These are phyloP conservation scores for Aphaenogaster ashmeadi DNA, from an alignment of 1,140 invertebrate species.

Conservation along the genomic window DNA sequence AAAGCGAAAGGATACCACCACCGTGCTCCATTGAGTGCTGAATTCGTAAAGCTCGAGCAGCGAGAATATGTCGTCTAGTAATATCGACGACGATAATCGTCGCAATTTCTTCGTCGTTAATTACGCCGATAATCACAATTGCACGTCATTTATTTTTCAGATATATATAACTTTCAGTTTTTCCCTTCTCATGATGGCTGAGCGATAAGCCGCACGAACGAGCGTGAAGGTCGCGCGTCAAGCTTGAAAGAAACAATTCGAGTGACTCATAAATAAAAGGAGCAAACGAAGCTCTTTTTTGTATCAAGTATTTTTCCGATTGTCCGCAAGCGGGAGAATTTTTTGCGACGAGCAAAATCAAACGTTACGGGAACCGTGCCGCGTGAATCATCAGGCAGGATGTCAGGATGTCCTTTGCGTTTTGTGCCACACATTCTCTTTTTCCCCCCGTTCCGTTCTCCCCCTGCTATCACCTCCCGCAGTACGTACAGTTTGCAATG, in stretches of 20 bases:
- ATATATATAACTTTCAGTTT: conserved; percentile 20
- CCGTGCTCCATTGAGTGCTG: neutral
- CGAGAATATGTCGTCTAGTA: neutral
- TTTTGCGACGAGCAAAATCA: neutral
- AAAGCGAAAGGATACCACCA: conserved; percentile 43
- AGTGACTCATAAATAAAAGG: conserved; percentile 9
- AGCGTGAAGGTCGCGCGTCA: neutral
- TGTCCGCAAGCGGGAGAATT: neutral
- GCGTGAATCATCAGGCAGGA: conserved; percentile 56
- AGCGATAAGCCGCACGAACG: neutral
- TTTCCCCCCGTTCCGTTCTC: neutral
- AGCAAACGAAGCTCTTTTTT: neutral
- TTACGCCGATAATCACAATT: conserved; percentile 31
- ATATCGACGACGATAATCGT: neutral
- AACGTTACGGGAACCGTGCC: conserved; percentile 19
- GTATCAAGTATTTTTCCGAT: neutral
- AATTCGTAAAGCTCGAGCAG: neutral
- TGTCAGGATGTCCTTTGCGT: conserved; percentile 57
- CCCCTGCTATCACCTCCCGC: neutral
- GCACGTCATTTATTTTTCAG: neutral
- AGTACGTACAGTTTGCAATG: neutral
- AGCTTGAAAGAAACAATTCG: neutral
- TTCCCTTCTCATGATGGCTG: neutral
- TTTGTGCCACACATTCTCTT: conserved; percentile 42
- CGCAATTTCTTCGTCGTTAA: neutral